Evolutionary conservation across 2,797 vertebrate genomes (phyloP).

Genomic region (Margarornis squamiger): DNA sequence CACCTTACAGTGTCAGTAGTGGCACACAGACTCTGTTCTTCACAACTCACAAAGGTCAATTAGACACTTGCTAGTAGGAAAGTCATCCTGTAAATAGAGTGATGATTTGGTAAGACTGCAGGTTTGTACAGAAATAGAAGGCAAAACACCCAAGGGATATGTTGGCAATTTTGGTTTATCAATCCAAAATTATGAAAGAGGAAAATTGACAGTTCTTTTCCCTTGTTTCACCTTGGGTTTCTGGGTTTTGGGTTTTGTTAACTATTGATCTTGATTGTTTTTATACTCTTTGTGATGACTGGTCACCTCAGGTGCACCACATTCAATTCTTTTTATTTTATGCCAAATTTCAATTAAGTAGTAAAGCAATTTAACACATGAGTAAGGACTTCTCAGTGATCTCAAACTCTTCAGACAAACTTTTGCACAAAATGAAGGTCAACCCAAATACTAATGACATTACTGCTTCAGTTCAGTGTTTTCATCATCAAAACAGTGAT

Average conservation of each 20-base stretch:
- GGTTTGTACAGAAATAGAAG: not conserved
- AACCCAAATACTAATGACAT: not conserved
- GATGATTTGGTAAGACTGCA: not conserved
- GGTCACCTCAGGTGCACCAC: not conserved
- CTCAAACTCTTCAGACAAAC: not conserved
- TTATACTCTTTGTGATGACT: not conserved
- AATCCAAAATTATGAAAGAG: not conserved
- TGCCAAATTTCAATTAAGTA: not conserved
- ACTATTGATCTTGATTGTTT: not conserved
- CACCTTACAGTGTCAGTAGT: not conserved
- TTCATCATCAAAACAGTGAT: not conserved
- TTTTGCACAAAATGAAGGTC: accelerated
- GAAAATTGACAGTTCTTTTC: not conserved
- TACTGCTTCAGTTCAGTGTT: not conserved
- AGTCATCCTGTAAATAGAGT: not conserved
- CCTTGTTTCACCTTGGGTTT: not conserved
- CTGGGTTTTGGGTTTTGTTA: not conserved
- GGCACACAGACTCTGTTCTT: not conserved
- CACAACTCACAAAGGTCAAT: not conserved
- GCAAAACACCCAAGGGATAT: not conserved
- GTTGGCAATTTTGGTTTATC: not conserved
- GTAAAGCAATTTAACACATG: not conserved
- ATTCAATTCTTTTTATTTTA: not conserved
- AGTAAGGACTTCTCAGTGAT: not conserved
- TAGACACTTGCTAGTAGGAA: not conserved